Evolutionary conservation across 2,888 invertebrate genomes (phyloP).

Genomic region (Oscheius sp.): DNA sequence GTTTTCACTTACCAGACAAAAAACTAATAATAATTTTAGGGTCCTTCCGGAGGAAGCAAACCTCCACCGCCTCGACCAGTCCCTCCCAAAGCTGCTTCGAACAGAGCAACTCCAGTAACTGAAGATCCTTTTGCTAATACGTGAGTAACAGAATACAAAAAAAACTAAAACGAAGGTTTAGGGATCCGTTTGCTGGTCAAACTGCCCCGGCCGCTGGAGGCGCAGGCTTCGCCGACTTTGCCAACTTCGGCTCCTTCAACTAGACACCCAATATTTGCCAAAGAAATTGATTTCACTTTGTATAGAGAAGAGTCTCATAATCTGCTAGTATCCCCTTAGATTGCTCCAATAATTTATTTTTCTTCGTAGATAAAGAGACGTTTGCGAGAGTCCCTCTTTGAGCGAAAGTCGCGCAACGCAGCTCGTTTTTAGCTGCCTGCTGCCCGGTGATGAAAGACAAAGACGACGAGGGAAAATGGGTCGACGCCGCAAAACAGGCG

Average conservation of each 20-base stretch:
- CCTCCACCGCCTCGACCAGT: constrained; percentile 56
- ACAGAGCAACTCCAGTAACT: constrained; percentile 40
- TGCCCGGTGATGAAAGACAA: constrained; percentile 18
- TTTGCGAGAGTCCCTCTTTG: not conserved
- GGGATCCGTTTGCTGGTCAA: constrained; percentile 52
- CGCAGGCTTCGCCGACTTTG: constrained; percentile 64
- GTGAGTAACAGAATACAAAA: constrained; percentile 38
- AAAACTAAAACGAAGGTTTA: not conserved
- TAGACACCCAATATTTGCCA: constrained; percentile 5
- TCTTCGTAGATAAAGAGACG: constrained; percentile 13
- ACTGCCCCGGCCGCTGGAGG: constrained; percentile 23
- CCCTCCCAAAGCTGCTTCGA: constrained; percentile 47
- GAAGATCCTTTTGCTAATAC: constrained; percentile 60
- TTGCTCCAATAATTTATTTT: constrained; percentile 25
- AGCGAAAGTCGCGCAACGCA: not conserved
- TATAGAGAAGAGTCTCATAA: not conserved
- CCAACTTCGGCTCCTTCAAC: constrained; percentile 39
- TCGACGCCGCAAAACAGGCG: constrained; percentile 23
- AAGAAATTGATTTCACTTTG: not conserved
- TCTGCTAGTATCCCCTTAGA: not conserved
- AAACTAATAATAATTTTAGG: constrained; percentile 11
- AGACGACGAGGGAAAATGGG: constrained; percentile 28
- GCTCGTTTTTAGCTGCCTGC: constrained; percentile 28
- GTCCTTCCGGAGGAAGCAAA: constrained; percentile 16
- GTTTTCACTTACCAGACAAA: no score